Conservation (phyloP, 2,113 vertebrate species). For the Tragelaphus buxtoni region DNA sequence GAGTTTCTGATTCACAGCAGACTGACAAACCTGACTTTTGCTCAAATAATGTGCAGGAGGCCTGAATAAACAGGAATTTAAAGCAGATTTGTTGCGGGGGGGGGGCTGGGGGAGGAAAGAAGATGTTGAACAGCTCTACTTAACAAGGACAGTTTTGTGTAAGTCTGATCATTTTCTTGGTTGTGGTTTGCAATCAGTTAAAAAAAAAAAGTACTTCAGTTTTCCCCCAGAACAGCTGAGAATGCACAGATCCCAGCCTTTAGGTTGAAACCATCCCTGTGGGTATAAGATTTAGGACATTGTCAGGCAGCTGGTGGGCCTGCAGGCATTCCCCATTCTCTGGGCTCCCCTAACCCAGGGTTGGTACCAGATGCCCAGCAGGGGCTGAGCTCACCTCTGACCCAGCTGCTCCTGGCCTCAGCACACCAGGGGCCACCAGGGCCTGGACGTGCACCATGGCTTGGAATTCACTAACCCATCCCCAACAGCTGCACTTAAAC, state of each 20-base stretch:
- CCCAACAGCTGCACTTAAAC: background rate
- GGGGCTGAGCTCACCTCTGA: slow-evolving; percentile 9
- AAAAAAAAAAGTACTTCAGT: background rate
- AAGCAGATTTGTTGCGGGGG: background rate
- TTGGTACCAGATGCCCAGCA: background rate
- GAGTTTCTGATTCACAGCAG: background rate
- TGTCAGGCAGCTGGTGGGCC: slow-evolving; percentile 21
- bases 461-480: background rate
- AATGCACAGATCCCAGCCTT: slow-evolving; percentile 38
- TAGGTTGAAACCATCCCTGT: slow-evolving; percentile 34
- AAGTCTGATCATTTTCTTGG: slow-evolving; percentile 37
- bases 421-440: background rate
- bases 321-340: background rate
- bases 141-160: slow-evolving; percentile 28
- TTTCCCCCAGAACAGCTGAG: slow-evolving; percentile 64
- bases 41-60: background rate
- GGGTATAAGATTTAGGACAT: background rate
- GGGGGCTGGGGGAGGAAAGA: background rate
- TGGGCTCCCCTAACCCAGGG: background rate
- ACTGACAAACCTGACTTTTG: background rate
- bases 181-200: slow-evolving; percentile 10
- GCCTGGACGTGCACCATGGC: background rate
- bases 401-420: background rate
- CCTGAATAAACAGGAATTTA: background rate
- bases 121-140: background rate